Evolutionary conservation across 2,797 vertebrate species (phyloP).

Genomic region (Potorous gilbertii): DNA sequence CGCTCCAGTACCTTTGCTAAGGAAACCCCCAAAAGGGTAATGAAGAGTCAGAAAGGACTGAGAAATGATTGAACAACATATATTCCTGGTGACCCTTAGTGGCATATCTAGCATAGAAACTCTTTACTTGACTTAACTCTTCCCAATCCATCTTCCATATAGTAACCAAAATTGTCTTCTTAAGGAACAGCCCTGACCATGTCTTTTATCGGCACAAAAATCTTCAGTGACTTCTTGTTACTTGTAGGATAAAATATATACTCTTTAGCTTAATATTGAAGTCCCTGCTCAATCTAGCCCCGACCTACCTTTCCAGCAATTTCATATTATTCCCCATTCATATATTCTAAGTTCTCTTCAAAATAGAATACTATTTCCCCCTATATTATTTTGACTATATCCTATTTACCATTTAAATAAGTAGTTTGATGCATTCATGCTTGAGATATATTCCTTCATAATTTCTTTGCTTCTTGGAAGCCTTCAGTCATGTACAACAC

Average conservation of each 20-base stretch:
- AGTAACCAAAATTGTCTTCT: neutral
- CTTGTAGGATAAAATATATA: neutral
- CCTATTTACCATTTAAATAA: neutral
- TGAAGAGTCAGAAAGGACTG: neutral
- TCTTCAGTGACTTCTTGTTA: neutral
- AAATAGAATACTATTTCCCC: neutral
- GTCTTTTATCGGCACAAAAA: neutral
- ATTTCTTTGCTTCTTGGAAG: neutral
- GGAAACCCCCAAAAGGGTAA: neutral
- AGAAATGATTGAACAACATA: neutral
- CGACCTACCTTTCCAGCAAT: neutral
- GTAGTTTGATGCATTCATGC: neutral
- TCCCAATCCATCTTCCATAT: neutral
- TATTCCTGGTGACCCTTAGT: neutral
- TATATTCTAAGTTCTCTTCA: neutral
- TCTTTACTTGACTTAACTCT: neutral
- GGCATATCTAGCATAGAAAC: neutral
- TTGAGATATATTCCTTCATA: neutral
- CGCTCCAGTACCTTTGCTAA: too few species aligned
- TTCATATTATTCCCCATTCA: neutral
- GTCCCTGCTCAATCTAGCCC: neutral
- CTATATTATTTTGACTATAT: neutral
- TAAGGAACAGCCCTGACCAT: neutral
- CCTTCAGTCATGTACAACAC: neutral
- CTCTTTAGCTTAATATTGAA: neutral